Percentiles rank a stretch among this genome's conserved stretches.
Conservation (phyloP, 64 coral and sea anemone genomes). For the Dendrophyllia cribrosa region DNA sequence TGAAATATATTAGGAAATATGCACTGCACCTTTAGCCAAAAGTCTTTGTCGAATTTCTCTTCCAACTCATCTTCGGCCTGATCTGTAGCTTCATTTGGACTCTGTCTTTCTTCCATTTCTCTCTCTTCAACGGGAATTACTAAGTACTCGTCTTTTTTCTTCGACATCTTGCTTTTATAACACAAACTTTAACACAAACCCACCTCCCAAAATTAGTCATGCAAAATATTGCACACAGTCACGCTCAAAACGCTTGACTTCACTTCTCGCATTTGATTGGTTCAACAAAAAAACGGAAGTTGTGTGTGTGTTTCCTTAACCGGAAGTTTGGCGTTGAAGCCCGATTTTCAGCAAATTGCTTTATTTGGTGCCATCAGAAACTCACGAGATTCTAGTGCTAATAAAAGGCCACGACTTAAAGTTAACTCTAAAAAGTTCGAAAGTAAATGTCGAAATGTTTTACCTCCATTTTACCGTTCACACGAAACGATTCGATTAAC, state of each 20-base stretch:
- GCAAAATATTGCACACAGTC: slow-evolving; percentile 5
- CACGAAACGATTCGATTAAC: too few relatives aligned
- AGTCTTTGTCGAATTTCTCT: slow-evolving; percentile 19
- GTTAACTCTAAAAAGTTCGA: too few relatives aligned
- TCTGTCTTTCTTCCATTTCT: slow-evolving; percentile 28
- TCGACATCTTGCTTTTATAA: not conserved
- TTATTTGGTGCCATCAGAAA: not conserved
- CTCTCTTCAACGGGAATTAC: slow-evolving; percentile 47
- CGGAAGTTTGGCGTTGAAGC: not conserved
- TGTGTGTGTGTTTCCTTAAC: not conserved
- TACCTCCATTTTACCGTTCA: too few relatives aligned
- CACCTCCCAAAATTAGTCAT: not conserved
- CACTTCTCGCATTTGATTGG: slow-evolving; percentile 6
- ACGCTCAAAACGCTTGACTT: not conserved
- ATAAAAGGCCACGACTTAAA: too few relatives aligned
- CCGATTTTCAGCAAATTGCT: not conserved
- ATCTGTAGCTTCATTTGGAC: not conserved
- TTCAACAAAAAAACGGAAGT: slow-evolving; percentile 9
- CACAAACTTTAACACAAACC: not conserved
- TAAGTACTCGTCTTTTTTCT: slow-evolving; percentile 20
- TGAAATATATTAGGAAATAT: too few relatives aligned
- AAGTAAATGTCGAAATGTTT: too few relatives aligned
- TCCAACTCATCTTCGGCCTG: slow-evolving; percentile 25
- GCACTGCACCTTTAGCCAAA: slow-evolving; percentile 15
- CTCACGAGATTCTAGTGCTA: too few relatives aligned